Evolutionary conservation across 1,140 invertebrate genomes (phyloP).

Genomic region (Steinernema khuongi): DNA sequence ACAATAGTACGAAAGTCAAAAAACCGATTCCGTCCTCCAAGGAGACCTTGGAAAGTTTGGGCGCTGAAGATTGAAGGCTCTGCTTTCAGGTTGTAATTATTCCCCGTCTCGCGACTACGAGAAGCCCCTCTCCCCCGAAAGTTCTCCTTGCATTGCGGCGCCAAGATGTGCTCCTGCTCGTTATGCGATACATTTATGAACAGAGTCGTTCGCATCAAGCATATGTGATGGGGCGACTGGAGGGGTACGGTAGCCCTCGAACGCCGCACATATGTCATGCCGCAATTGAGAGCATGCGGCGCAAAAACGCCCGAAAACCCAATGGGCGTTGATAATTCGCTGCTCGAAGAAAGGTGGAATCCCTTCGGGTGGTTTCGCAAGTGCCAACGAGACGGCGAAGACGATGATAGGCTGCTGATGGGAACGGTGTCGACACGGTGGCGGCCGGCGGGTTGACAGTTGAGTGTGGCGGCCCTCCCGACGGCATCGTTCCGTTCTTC

Average conservation of each 20-base stretch:
- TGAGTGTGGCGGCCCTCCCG: background rate
- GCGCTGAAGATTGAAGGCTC: background rate
- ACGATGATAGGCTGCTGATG: background rate
- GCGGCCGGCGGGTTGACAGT: background rate
- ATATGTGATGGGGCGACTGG: background rate
- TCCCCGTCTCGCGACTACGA: background rate
- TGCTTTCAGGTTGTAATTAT: background rate
- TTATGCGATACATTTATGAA: background rate
- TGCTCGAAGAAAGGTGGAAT: background rate
- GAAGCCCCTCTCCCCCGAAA: background rate
- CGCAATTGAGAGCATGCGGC: background rate
- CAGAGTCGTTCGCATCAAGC: background rate
- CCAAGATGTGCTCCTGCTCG: no score
- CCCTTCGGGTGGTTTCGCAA: background rate
- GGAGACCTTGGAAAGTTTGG: slow-evolving; percentile 8
- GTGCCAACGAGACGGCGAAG: no score
- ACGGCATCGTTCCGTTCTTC: background rate
- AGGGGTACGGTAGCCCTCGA: background rate
- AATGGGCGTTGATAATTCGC: slow-evolving; percentile 11
- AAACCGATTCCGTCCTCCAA: background rate
- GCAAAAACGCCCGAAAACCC: slow-evolving; percentile 2
- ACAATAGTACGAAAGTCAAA: background rate
- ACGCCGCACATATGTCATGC: slow-evolving; percentile 9
- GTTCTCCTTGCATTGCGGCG: background rate
- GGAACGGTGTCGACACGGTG: background rate